These are phyloP conservation scores for Lasioglossum villosulum DNA, from an alignment of 2,888 invertebrate species.

Conservation along the genomic window DNA sequence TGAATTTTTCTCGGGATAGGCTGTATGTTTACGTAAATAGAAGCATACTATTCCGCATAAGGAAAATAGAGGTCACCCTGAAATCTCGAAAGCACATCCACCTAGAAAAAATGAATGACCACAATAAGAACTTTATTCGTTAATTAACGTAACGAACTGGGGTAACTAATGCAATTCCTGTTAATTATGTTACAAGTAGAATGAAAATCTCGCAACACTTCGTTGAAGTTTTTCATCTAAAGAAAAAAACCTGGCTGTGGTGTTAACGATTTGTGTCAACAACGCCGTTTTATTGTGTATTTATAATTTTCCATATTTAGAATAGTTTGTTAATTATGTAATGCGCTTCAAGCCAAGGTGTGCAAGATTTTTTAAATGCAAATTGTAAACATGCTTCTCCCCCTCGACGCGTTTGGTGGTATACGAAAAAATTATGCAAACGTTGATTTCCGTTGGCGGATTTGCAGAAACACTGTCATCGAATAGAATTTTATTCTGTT, in stretches of 20 bases:
- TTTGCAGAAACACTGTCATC: neutral
- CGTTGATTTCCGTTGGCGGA: neutral
- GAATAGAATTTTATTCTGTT: neutral
- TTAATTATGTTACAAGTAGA: neutral
- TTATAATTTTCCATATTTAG: neutral
- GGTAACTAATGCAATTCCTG: neutral
- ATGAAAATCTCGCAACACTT: neutral
- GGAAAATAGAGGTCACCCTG: neutral
- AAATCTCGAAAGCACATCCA: neutral
- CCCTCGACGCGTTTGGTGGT: neutral
- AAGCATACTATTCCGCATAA: neutral
- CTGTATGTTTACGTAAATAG: neutral
- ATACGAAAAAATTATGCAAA: neutral
- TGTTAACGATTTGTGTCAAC: neutral
- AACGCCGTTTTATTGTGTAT: neutral
- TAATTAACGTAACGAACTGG: neutral
- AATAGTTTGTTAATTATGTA: neutral
- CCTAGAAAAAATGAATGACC: no score
- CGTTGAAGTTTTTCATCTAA: neutral
- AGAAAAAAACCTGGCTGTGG: neutral
- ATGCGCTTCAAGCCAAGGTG: neutral
- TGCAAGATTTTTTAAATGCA: neutral
- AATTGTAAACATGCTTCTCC: neutral
- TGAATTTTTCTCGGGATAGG: neutral
- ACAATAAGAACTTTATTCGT: no score